A percentile compares a stretch with the other conserved stretches of the same genome.
These are phyloP conservation scores for Ptychobarbus kaznakovi DNA, from an alignment of 2,797 vertebrate species.

Conservation along the genomic window DNA sequence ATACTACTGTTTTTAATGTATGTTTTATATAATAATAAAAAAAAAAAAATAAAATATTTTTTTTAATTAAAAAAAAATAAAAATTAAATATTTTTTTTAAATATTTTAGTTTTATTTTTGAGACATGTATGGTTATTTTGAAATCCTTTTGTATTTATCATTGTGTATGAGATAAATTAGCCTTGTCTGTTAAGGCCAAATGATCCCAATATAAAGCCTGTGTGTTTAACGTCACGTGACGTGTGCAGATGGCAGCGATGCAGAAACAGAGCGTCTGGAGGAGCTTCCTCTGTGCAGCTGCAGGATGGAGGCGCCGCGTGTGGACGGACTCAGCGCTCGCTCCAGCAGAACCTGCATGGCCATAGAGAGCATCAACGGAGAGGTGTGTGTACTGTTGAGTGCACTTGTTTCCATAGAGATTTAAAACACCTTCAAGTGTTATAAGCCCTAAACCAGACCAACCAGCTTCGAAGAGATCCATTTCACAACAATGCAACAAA, in stretches of 20 bases:
- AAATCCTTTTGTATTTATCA: not conserved
- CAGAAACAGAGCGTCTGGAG: conserved; percentile 88
- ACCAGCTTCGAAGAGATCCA: not conserved
- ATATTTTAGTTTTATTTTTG: no score
- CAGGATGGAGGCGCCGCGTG: conserved; percentile 92
- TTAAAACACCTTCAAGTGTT: not conserved
- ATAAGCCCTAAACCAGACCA: not conserved
- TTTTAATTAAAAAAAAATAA: no score
- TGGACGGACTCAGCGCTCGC: conserved; percentile 81
- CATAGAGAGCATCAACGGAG: conserved; percentile 88
- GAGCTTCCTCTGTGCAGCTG: conserved; percentile 93
- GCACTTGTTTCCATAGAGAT: not conserved
- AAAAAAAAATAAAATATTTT: no score
- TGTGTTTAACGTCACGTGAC: not conserved
- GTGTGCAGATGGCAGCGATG: conserved; percentile 82
- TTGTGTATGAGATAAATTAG: not conserved
- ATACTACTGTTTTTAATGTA: no score
- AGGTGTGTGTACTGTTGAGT: conserved; percentile 71
- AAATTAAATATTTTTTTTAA: no score
- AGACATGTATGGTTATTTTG: not conserved
- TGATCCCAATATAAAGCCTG: not conserved
- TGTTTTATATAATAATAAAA: no score
- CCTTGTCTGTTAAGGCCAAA: not conserved
- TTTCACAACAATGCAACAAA: not conserved
- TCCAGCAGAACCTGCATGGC: conserved; percentile 88